Evolutionary conservation across 1,140 invertebrate species (phyloP).

Genomic region (Papilio polytes): DNA sequence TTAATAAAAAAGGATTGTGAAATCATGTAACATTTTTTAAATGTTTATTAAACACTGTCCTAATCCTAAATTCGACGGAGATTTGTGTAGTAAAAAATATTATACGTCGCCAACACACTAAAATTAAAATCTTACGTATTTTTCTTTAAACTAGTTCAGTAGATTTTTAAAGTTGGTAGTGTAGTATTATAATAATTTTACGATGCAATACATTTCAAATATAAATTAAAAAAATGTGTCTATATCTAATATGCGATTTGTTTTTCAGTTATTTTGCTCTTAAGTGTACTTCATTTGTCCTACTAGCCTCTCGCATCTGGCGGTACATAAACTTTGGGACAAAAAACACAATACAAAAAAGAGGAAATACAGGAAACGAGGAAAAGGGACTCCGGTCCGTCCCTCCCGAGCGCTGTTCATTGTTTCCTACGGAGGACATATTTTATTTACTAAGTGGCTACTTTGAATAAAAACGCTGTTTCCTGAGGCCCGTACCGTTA

Average conservation of each 20-base stretch:
- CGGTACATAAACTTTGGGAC: constrained; percentile 45
- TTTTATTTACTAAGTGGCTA: constrained; percentile 80
- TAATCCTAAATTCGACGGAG: no score
- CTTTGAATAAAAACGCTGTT: constrained; percentile 80
- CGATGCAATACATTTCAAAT: no score
- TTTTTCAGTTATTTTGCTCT: neutral
- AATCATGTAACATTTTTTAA: no score
- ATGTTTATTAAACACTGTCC: neutral
- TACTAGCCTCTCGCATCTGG: constrained; percentile 52
- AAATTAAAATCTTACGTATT: no score
- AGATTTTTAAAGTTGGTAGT: neutral
- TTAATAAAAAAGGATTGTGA: no score
- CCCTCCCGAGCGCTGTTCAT: constrained; percentile 67
- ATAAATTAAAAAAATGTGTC: neutral
- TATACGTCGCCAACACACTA: no score
- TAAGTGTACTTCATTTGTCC: constrained; percentile 39
- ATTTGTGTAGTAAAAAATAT: no score
- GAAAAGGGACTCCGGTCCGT: constrained; percentile 54
- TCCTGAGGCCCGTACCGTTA: constrained; percentile 59
- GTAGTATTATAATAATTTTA: neutral
- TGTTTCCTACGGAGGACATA: constrained; percentile 73
- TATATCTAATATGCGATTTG: neutral
- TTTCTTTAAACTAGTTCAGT: no score
- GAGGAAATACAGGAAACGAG: constrained; percentile 58
- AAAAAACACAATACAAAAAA: constrained; percentile 58